These are phyloP conservation scores for Drosophila lacicola DNA, from an alignment of 2,888 invertebrate species.

Conservation along the genomic window DNA sequence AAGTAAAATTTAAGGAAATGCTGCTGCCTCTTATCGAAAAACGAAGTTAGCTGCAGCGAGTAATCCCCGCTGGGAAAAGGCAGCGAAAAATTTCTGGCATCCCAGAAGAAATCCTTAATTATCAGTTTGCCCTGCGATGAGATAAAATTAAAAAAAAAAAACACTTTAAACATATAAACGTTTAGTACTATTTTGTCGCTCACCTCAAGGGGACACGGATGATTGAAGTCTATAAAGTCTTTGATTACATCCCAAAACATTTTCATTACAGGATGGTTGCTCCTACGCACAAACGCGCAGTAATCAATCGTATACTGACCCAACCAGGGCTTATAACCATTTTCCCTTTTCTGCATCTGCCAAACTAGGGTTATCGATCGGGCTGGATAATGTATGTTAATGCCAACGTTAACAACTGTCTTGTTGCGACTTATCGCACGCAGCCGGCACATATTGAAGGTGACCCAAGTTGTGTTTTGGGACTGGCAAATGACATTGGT, in stretches of 20 bases:
- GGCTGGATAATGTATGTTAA: constrained; percentile 1
- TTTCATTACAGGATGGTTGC: constrained; percentile 9
- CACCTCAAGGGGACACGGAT: constrained; percentile 10
- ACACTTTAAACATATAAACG: too few relatives aligned
- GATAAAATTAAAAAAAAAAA: background rate
- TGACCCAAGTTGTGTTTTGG: constrained; percentile 25
- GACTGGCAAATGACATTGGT: constrained; percentile 37
- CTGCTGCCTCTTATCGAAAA: too few relatives aligned
- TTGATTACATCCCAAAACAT: constrained; percentile 7
- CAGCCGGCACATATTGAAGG: constrained; percentile 29
- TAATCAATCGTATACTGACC: background rate
- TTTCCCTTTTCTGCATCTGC: background rate
- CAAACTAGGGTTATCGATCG: background rate
- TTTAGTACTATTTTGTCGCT: too few relatives aligned
- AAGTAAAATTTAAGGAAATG: background rate
- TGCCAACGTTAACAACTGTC: constrained; percentile 10
- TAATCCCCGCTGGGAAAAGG: constrained; percentile 4
- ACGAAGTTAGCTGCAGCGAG: background rate
- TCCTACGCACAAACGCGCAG: constrained; percentile 13
- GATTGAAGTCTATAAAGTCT: constrained; percentile 3
- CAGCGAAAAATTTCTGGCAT: background rate
- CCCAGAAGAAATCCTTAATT: background rate
- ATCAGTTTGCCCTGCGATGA: background rate
- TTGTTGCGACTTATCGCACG: constrained; percentile 27
- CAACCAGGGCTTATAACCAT: constrained; percentile 33